These are phyloP conservation scores for Microcaecilia unicolor DNA, from an alignment of 2,797 vertebrate species.

Conservation along the genomic window DNA sequence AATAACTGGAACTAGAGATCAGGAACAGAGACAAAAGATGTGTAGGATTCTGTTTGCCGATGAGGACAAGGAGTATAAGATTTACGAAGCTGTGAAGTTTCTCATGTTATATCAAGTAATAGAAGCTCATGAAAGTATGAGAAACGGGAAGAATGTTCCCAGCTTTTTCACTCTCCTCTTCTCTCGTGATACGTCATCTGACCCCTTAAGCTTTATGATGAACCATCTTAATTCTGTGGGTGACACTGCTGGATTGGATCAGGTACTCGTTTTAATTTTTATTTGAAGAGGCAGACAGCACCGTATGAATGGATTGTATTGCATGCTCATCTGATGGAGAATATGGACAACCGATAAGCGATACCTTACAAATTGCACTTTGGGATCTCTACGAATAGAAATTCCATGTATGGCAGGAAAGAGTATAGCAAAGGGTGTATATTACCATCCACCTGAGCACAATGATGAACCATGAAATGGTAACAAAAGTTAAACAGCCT, in stretches of 20 bases:
- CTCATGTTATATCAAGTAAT: slow-evolving; percentile 64
- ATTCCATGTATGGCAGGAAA: too few relatives aligned
- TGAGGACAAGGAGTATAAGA: slow-evolving; percentile 46
- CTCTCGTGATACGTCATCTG: slow-evolving; percentile 52
- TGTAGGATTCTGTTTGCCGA: slow-evolving; percentile 56
- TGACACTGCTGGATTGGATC: slow-evolving; percentile 51
- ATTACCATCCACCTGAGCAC: too few relatives aligned
- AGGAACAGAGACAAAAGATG: slow-evolving; percentile 42
- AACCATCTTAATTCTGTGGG: slow-evolving; percentile 62
- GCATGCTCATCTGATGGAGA: too few relatives aligned
- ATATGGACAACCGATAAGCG: too few relatives aligned
- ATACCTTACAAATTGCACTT: too few relatives aligned
- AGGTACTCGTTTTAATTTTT: slow-evolving; percentile 31
- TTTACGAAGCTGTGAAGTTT: slow-evolving; percentile 66
- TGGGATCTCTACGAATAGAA: too few relatives aligned
- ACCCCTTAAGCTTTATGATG: slow-evolving; percentile 70
- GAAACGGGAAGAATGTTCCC: slow-evolving; percentile 31
- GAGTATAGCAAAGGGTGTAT: too few relatives aligned
- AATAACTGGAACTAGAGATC: slow-evolving; percentile 47
- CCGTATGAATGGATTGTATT: background rate
- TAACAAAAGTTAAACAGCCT: too few relatives aligned
- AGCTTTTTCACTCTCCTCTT: slow-evolving; percentile 49
- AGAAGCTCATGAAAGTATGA: slow-evolving; percentile 52
- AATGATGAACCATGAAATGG: too few relatives aligned
- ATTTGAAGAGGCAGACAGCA: background rate